Base-by-base conservation (phyloP, 2,888 invertebrate genomes). In the Amphipyra tragopoginis region DNA sequence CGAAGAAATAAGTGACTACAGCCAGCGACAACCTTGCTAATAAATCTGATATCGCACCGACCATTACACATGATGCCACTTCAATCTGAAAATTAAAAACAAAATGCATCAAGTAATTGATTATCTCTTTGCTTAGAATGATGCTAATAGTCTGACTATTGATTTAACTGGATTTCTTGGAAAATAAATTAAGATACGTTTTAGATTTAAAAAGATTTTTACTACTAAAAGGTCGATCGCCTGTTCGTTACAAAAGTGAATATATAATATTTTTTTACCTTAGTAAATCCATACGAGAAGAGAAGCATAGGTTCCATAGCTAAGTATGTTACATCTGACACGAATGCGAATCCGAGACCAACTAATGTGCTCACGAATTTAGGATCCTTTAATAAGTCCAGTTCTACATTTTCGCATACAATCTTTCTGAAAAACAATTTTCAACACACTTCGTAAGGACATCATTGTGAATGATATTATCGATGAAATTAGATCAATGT, bases 21-120 rank as follows among this genome's bases (percentile, higher is more conserved):
- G 97, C 96, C 2, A 97, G 88, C 11, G 95, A 81, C 51, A 97
- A 94, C 66, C 97, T 95, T 0, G 97, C 96, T 0, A 94, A 65
- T 14, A 97, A 91, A 89, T 97, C 97, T 0, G 97, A 96, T 11
- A 96, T 90, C 0, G 97, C 97, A 0, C 96, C 96, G 2, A 96
- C 95, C 71, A 97, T 97, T 52, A 97, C 96, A 58, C 97, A 96
- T 2, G 95, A 90, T 0, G 97, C 97, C 0, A 96, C 95, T 77
- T 97, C 95, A 65, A 94, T 90, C 96, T 96, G 80, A 62, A 89
- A 85, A 54, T 13, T 39, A 5, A 54, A 3, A 34, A n/a, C 1
- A 42, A 26, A 38, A 45, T 13, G 9, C 0, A 55, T 33, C n/a
- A 8, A 44, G 3, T 1, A 40, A 40, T 5, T 14, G 0, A 13